These are phyloP conservation scores for Gnathonemus echidnorhynchus DNA, from an alignment of 2,113 vertebrate species.

Conservation along the genomic window DNA sequence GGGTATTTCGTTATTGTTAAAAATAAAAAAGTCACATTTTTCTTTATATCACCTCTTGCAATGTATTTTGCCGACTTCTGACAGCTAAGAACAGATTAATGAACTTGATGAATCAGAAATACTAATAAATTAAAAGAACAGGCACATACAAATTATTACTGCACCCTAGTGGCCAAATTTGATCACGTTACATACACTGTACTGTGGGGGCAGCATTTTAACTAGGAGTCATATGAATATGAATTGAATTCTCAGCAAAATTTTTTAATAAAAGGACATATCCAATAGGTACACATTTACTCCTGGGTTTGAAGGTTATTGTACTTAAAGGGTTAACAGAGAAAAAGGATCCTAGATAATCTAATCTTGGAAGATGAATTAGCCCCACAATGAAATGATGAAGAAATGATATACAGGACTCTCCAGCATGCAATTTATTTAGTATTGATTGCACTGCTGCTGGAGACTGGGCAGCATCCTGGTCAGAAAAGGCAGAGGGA, in stretches of 20 bases:
- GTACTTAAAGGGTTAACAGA: constrained; percentile 7
- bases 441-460: constrained; percentile 9
- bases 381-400: not conserved
- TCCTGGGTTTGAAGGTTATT: not conserved
- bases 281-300: not conserved
- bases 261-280: not conserved
- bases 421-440: not conserved
- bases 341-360: constrained; percentile 9
- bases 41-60: not conserved
- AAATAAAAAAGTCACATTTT: not conserved
- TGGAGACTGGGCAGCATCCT: not conserved
- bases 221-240: not conserved
- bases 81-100: not conserved
- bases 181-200: not conserved
- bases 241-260: not conserved
- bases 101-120: not conserved
- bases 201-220: not conserved
- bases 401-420: constrained; percentile 9
- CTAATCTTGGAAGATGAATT: constrained; percentile 19
- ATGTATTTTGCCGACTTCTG: not conserved
- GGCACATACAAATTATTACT: not conserved
- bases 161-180: constrained; percentile 16
- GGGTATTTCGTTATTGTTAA: not conserved
- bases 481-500: not conserved
- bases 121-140: not conserved